Percentiles rank a stretch among this genome's conserved stretches.
Conservation (phyloP, 2,888 invertebrate species). For the Spisula solida region DNA sequence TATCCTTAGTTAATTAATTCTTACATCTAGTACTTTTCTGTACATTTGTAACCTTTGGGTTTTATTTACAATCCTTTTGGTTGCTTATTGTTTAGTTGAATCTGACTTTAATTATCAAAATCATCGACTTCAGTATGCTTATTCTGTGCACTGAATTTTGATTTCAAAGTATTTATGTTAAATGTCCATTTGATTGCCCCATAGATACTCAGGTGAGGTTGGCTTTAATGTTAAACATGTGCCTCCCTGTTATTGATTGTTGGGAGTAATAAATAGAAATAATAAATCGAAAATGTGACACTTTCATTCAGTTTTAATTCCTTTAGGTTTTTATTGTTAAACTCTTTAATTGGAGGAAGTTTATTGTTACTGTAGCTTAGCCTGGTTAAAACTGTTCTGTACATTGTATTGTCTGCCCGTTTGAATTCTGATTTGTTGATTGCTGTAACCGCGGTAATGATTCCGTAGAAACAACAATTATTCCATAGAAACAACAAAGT, state of each 20-base stretch:
- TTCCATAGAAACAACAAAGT: too few species aligned
- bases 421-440: background rate
- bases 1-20: background rate
- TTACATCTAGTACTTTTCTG: background rate
- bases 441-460: background rate
- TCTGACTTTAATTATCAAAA: background rate
- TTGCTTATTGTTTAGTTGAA: background rate
- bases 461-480: background rate
- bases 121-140: too few species aligned
- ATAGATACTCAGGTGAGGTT: too few species aligned
- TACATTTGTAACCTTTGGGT: background rate
- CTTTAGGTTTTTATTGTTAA: slow-evolving; percentile 5
- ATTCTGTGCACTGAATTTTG: too few species aligned
- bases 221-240: too few species aligned
- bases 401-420: background rate
- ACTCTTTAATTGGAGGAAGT: background rate
- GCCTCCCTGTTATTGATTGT: too few species aligned
- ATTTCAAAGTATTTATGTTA: background rate
- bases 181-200: background rate
- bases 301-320: slow-evolving; percentile 14
- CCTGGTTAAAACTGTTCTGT: background rate
- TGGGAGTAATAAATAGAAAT: too few species aligned
- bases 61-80: background rate
- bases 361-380: background rate
- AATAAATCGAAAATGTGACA: too few species aligned